A percentile compares a stretch with the other conserved stretches of the same genome.
phyloP scores from a whole-genome alignment of 92 coral and sea anemone genomes.

The Parazoanthus swiftii region DNA sequence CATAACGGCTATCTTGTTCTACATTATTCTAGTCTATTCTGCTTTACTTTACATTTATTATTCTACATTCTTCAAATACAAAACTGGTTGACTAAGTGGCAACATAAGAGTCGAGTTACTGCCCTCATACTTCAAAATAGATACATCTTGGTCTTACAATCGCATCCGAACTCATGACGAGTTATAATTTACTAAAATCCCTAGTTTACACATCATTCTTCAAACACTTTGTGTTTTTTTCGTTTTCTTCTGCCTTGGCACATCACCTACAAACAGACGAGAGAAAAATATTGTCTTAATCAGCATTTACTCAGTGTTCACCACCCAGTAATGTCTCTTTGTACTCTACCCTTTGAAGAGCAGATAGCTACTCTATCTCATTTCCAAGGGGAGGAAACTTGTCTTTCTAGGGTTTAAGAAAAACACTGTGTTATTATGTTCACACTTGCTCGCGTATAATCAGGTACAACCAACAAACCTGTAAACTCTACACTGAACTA shows the following conservation, averaged over 20 bases:
- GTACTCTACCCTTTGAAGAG: too few species aligned
- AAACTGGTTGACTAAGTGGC: neutral
- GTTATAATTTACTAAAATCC: neutral
- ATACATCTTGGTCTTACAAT: neutral
- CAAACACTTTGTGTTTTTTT: constrained; percentile 3
- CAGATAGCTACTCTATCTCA: too few species aligned
- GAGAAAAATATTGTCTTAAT: neutral
- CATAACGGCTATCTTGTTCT: neutral
- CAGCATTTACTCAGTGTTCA: too few species aligned
- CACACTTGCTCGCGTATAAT: too few species aligned
- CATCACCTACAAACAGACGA: neutral
- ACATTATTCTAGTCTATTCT: neutral
- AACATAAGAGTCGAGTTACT: neutral
- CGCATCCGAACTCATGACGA: neutral
- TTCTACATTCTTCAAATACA: neutral
- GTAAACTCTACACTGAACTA: constrained; percentile 26
- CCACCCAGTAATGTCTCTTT: too few species aligned
- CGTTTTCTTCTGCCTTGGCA: neutral
- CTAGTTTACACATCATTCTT: neutral
- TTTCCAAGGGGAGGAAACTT: too few species aligned
- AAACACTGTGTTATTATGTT: too few species aligned
- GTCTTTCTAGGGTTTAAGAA: too few species aligned
- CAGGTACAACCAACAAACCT: constrained; percentile 18
- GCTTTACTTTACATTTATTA: neutral
- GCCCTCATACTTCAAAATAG: constrained; percentile 4